These are phyloP conservation scores for Eupithecia tripunctaria DNA, from an alignment of 2,888 invertebrate genomes.

Conservation along the genomic window DNA sequence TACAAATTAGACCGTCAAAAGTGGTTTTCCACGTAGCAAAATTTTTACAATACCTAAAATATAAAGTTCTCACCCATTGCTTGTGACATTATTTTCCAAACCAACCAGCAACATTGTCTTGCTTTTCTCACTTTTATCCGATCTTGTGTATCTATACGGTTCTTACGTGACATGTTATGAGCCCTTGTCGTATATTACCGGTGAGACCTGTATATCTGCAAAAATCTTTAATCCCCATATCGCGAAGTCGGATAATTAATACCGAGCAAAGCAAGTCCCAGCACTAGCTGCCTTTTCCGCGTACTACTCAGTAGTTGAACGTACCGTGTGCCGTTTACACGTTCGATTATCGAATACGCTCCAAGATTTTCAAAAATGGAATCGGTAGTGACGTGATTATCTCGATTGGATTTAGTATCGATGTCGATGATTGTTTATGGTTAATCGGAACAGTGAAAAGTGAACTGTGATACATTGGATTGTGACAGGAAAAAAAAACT, in stretches of 20 bases:
- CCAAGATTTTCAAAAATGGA: conserved; percentile 50
- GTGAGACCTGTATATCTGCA: conserved; percentile 14
- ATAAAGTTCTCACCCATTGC: background rate
- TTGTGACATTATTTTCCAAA: background rate
- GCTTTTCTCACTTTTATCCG: background rate
- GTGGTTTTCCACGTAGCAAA: background rate
- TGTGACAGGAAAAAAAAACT: conserved; percentile 46
- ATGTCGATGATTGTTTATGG: conserved; percentile 50
- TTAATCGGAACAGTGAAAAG: conserved; percentile 52
- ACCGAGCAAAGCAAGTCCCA: conserved; percentile 42
- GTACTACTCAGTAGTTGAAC: conserved; percentile 68
- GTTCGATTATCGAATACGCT: conserved; percentile 55
- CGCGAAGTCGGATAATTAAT: conserved; percentile 28
- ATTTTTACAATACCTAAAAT: background rate
- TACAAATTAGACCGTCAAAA: background rate
- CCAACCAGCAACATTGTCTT: background rate
- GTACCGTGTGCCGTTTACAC: conserved; percentile 70
- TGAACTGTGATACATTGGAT: conserved; percentile 51
- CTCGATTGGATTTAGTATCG: conserved; percentile 42
- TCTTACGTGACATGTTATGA: background rate
- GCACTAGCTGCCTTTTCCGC: conserved; percentile 55
- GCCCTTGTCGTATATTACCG: conserved; percentile 2
- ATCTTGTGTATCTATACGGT: background rate
- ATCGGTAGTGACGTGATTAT: conserved; percentile 45
- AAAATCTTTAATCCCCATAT: conserved; percentile 18